Evolutionary conservation across 1,140 invertebrate genomes (phyloP).

Genomic region (Drosophila repletoides): DNA sequence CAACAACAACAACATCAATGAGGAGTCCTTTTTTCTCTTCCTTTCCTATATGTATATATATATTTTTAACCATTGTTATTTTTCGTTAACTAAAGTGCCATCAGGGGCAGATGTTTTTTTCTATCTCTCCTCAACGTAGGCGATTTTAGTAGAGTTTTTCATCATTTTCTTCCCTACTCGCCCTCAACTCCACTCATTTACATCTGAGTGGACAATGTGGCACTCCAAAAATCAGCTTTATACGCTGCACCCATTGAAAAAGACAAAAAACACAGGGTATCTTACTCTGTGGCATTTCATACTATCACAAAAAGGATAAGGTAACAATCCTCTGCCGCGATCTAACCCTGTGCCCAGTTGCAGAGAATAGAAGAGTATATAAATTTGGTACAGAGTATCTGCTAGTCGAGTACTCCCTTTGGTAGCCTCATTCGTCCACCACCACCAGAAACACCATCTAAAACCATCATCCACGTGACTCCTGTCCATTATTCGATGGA

Average conservation of each 20-base stretch:
- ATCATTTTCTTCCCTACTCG: constrained; percentile 4
- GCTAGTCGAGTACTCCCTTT: no score
- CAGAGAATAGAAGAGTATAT: no score
- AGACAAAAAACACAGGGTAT: no score
- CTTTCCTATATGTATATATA: constrained; percentile 30
- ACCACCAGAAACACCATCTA: background rate
- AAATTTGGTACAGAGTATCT: no score
- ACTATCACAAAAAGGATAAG: no score
- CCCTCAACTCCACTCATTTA: constrained; percentile 5
- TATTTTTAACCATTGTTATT: constrained; percentile 79
- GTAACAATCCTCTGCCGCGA: no score
- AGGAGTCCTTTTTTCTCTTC: constrained; percentile 25
- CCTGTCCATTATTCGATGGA: constrained; percentile 32
- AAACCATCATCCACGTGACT: background rate
- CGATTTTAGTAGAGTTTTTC: constrained; percentile 23
- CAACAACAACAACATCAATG: constrained; percentile 32
- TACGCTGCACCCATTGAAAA: no score
- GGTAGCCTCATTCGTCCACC: background rate
- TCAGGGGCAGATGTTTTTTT: constrained; percentile 81
- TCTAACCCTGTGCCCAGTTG: no score
- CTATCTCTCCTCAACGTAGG: constrained; percentile 54
- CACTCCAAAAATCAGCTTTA: constrained; percentile 55
- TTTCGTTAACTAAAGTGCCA: constrained; percentile 80
- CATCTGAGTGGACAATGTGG: constrained; percentile 49
- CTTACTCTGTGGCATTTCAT: no score